These are phyloP conservation scores for Xanthia togata DNA, from an alignment of 2,888 invertebrate species.

Conservation along the genomic window DNA sequence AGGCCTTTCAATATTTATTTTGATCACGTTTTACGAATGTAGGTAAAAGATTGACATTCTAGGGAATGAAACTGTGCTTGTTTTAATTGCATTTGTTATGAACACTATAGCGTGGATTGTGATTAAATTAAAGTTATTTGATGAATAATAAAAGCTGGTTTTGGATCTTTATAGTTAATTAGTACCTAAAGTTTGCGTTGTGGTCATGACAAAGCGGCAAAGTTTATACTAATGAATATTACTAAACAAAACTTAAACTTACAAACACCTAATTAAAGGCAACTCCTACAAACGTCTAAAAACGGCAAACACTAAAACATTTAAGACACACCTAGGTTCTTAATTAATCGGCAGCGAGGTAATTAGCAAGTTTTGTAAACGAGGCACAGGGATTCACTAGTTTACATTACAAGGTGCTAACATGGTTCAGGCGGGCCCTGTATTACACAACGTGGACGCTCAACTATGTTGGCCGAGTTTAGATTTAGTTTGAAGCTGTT, in stretches of 20 bases:
- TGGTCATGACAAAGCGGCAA: neutral
- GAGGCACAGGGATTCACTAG: slow-evolving; percentile 34
- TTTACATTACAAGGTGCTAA: slow-evolving; percentile 60
- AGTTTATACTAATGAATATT: neutral
- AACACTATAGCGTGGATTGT: neutral
- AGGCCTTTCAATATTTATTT: slow-evolving; percentile 23
- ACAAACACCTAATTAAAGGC: slow-evolving; percentile 1
- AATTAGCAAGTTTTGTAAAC: slow-evolving; percentile 59
- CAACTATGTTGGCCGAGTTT: slow-evolving; percentile 25
- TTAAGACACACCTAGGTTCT: slow-evolving; percentile 30
- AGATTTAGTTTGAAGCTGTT: too few species aligned
- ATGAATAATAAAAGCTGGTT: neutral
- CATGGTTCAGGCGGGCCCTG: slow-evolving; percentile 53
- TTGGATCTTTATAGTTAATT: neutral
- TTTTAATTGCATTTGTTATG: slow-evolving; percentile 1
- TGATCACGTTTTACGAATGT: slow-evolving; percentile 12
- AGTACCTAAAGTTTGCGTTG: neutral
- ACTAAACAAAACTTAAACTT: neutral
- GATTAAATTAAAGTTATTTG: neutral
- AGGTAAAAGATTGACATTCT: too few species aligned
- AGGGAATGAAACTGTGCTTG: too few species aligned
- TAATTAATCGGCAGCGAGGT: slow-evolving; percentile 46
- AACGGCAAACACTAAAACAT: slow-evolving; percentile 22
- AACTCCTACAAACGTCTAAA: neutral
- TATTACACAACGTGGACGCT: slow-evolving; percentile 35